Evolutionary conservation across 2,888 invertebrate species (phyloP), one percentile per base, ranked within the genome.

Genomic region (Leistus spinibarbis): DNA sequence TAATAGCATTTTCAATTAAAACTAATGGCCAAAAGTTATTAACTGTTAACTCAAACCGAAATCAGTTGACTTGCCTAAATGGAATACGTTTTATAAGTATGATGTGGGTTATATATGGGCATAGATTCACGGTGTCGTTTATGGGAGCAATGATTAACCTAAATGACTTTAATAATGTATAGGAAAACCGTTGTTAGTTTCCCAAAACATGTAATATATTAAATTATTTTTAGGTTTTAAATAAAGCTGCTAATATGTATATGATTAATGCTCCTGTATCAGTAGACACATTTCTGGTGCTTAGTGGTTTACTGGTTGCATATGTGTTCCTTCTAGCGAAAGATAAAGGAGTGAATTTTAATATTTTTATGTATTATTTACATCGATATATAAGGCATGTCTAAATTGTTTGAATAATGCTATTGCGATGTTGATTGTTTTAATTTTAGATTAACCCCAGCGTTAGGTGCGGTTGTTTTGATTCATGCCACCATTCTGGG

Each of bases 21-120:
- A 85, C 86, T 0, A 88, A 88, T 77, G 85, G 85, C 0, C 81
- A 82, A 2, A 84, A 86, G 1, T 81, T 87, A 64, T 79, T 87
- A 7, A 81, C 81, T 0, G 84, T 86, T 77, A 83, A 82, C 53
- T 79, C 81, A 0, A 80, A 81, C 4, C 80, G 85, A 0, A 84
- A 83, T 1, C 81, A 86, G 0, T 77, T 88, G 27, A 83, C 85
- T 64, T 88, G 88, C 78, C 79, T 88, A 2, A 85, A 87, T 74
- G 88, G 88, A 1, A 83, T 88, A 27, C 81, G 87, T 77, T 81
- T 84, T 1, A 81, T 88, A n/a, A 87, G 87, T 23, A 87, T 87
- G 85, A 77, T 87, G 77, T 88, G 88, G 88, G 85, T 88, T 19
- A 80, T 88, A 0, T 79, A 86, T 0, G 86, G 86, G 0, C 88